Base-by-base conservation (phyloP, 2,888 invertebrate species). In the Pachliopta kotzebuea region DNA sequence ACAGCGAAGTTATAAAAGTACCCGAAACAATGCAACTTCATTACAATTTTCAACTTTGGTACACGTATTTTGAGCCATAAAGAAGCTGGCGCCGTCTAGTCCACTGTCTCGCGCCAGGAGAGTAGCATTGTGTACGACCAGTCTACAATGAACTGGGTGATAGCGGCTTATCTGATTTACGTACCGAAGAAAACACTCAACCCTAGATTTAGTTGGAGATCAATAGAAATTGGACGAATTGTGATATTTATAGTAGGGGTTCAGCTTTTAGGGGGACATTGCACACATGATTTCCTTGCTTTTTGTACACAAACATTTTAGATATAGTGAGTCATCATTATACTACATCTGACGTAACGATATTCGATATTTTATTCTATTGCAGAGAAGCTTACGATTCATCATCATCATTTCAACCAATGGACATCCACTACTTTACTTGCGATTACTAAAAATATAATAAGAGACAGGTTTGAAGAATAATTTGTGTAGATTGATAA, bases 21-120 rank as follows among this genome's bases (percentile, higher is more conserved):
- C n/a, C n/a, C 20, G 49, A n/a, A 49, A 49, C 14, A 37, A 14
- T 37, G 14, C 2, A 37, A n/a, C n/a, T 49, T 1, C 18, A 4
- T 20, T 56, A 52, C 21, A 60, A 60, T 56, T 60, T 60, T 65
- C 52, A 56, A 56, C 56, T 60, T 60, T 60, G 62, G 62, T 65
- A 69, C 68, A 70, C 71, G 29, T 18, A 60, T 60, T 65, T 61
- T 66, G 71, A 71, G 67, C 72, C 71, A 69, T 65, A 66, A 65
- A 68, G 65, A 65, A 50, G 63, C 56, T 64, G 74, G 71, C 74
- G 74, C 72, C 73, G 74, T 73, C 74, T 73, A 67, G 74, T 67
- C 73, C 70, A 68, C 58, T 57, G 70, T 70, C 68, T 69, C 69
- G 67, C 62, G 58, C 56, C 61, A 54, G 57, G 61, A 65, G 58